Evolutionary conservation across 1,140 invertebrate genomes (phyloP), one percentile per base, ranked within the genome.

Genomic region (Xylocopa sonorina): DNA sequence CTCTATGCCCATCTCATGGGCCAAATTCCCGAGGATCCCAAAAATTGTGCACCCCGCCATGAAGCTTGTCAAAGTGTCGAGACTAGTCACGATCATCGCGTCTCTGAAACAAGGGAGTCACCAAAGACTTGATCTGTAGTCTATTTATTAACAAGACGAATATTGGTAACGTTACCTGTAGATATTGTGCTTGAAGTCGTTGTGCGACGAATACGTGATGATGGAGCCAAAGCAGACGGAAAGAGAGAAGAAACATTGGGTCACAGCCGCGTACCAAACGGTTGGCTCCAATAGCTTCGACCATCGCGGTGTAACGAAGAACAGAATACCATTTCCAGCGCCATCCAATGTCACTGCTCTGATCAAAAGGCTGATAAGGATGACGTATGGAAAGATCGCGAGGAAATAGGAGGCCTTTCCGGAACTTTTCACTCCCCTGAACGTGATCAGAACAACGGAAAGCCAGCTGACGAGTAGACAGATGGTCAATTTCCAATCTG

Each of bases 1-100:
- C n/a, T 92, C 90, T 14, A 93, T 91, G 6, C 93, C 93, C 12
- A 95, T 93, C 85, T 96, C 95, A 77, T 95, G 91, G 0, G 95
- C 96, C 62, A 97, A 90, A 86, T 96, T 96, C 0, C 97, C 96
- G n/a, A 98, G 91, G 69, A 98, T 96, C 0, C 96, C 96, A 88
- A 98, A 98, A 72, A 98, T 97, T 5, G 97, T 97, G 71, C 97
- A 95, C 0, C 97, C 97, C 5, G 97, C 96, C 46, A 98, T 90
- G 14, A 98, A 91, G 85, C 97, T 97, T 0, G 97, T 98, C 18
- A 96, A 93, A 0, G 96, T 97, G 86, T 97, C 96, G 73, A 96
- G 86, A 0, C 95, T 95, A 3, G 96, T 96, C 0, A 97, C 95
- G 38, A 97, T 96, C 88, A 96, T 94, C 0, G 96, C 95, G 85